Base-by-base conservation (phyloP, 2,797 vertebrate genomes). In the Pristis pectinata region DNA sequence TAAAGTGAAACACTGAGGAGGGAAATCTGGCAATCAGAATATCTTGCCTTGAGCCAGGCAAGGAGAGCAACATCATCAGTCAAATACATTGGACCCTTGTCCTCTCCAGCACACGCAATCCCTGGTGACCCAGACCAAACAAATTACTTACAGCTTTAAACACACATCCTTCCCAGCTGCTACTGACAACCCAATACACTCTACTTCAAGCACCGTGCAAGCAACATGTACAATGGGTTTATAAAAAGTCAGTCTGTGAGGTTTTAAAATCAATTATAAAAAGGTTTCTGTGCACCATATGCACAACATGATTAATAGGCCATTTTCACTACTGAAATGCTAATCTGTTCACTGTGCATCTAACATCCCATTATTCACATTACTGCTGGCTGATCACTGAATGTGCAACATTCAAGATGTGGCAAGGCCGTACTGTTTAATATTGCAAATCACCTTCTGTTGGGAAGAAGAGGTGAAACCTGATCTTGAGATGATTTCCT, bases 301-400 rank as follows among this genome's bases (percentile, higher is more conserved):
- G 59, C n/a, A 41, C 59, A 91, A 91, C 19, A 41, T 91, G 87
- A 91, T 91, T 91, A 67, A 91, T 91, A 61, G 61, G 19, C n/a
- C 13, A 67, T 41, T 91, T 61, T 67, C n/a, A 67, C n/a, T 22
- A 41, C 19, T 91, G 59, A 61, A 91, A 41, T 37, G 61, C 17
- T 91, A 91, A 91, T 91, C 87, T 67, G n/a, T 41, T 91, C 87
- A 64, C 61, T 91, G 87, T 91, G 61, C 87, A 91, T 91, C 87
- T 67, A 64, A 91, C 59, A 91, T 41, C 87, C 24, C 87, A 91
- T 91, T 67, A 67, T 37, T 91, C 87, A 91, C 61, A 41, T 19
- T 91, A 87, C 61, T 91, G 59, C 59, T 61, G 37, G n/a, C 59
- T 17, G 67, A 67, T n/a, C n/a, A 22, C 17, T 41, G 19, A 67